Evolutionary conservation across 2,797 vertebrate species (phyloP).

Genomic region (Oceanodroma leucorhoa): DNA sequence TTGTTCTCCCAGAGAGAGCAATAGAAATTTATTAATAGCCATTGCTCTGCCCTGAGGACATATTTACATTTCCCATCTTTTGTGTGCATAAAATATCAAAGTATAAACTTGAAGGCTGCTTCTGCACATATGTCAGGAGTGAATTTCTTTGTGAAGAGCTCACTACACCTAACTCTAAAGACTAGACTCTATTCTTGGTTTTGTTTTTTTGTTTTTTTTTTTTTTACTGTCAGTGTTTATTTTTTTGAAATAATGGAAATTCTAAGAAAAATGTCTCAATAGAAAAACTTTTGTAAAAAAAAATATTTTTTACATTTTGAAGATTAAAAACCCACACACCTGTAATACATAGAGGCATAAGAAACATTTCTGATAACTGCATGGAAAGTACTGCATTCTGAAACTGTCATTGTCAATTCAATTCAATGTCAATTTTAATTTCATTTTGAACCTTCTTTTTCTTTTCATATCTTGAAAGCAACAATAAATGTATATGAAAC

Average conservation of each 20-base stretch:
- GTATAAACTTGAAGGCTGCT: background rate
- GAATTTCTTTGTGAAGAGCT: background rate
- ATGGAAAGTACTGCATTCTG: background rate
- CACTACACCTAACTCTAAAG: background rate
- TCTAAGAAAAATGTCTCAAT: background rate
- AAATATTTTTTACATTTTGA: background rate
- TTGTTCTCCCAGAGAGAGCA: background rate
- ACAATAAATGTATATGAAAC: background rate
- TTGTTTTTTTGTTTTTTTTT: no score
- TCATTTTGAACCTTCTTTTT: background rate
- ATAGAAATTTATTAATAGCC: background rate
- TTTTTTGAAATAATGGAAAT: background rate
- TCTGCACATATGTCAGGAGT: background rate
- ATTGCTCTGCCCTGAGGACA: background rate
- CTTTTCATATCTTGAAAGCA: background rate
- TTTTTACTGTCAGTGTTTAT: no score
- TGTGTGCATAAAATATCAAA: background rate
- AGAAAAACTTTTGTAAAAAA: background rate
- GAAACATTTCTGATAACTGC: background rate
- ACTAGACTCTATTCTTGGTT: background rate
- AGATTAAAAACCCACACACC: background rate
- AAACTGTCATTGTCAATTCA: background rate
- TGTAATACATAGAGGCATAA: background rate
- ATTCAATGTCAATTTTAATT: background rate
- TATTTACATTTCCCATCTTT: background rate